Base-by-base conservation (phyloP, 2,797 vertebrate genomes). In the Bradypodion ventrale region DNA sequence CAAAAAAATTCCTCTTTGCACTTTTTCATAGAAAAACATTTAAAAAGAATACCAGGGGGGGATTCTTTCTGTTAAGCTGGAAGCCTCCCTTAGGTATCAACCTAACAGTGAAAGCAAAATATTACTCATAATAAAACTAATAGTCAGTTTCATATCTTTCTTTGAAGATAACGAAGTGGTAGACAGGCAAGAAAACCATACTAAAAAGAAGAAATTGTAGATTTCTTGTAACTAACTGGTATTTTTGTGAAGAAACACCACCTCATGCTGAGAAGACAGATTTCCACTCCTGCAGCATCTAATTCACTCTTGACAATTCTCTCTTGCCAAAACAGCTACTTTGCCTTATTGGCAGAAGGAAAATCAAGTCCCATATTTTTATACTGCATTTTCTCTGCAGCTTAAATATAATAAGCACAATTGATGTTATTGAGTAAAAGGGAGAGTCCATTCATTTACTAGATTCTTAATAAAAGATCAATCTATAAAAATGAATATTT, bases 41-140 rank as follows among this genome's bases (percentile, higher is more conserved):
- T 3, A 63, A 15, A 42, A 62, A 32, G 21, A 19, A 13, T 27
- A 44, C 19, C 40, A 73, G 0, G 80, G 23, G 80, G 77, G 84
- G 60, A 72, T 10, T 15, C 82, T 69, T 62, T 52, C 79, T 5
- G n/a, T 52, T 70, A 62, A 78, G 49, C 1, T 83, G 29, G 46
- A 49, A n/a, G 37, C 15, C 68, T 62, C 65, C 84, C 79, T 82
- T 68, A 78, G 73, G 73, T 73, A 79, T 49, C 81, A 77, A 62
- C 63, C 76, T 82, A 89, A 76, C 62, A 89, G 85, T 82, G 60
- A 89, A 85, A 80, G 75, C 78, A 46, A 49, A 89, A 90, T 86
- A 83, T 90, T 87, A 74, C 90, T 88, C n/a, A 25, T 70, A 82
- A 29, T 83, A 83, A 87, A n/a, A 74, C 46, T 44, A 87, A 88